phyloP scores from a whole-genome alignment of 2,888 invertebrate genomes.

The Melolontha melolontha region DNA sequence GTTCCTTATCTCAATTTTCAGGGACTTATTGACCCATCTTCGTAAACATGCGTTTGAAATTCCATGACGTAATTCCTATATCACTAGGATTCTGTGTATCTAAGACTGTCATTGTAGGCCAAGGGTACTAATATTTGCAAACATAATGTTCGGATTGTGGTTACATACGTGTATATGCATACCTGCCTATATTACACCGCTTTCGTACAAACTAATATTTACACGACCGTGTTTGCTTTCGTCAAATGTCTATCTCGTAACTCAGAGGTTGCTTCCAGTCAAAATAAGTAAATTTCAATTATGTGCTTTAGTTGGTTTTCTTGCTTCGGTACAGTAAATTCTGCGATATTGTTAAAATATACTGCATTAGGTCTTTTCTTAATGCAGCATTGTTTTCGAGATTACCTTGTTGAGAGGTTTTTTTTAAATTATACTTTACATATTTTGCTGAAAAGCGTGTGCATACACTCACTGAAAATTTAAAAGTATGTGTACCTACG shows the following conservation, averaged over 20 bases:
- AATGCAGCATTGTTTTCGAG: background rate
- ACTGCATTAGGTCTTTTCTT: background rate
- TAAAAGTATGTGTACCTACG: too few relatives aligned
- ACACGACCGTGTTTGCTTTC: conserved; percentile 2
- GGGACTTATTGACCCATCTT: too few relatives aligned
- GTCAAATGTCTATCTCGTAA: conserved; percentile 17
- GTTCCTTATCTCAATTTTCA: too few relatives aligned
- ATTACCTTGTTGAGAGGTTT: background rate
- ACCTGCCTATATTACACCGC: background rate
- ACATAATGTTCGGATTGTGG: conserved; percentile 2
- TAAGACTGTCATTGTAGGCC: background rate
- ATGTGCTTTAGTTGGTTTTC: background rate
- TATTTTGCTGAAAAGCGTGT: too few relatives aligned
- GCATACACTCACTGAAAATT: too few relatives aligned
- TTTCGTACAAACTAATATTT: conserved; percentile 30
- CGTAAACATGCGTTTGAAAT: too few relatives aligned
- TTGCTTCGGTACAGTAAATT: background rate
- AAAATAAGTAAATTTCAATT: background rate
- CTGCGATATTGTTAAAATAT: conserved; percentile 9
- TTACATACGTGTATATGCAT: background rate
- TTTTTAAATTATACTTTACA: too few relatives aligned
- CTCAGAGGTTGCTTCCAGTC: conserved; percentile 5
- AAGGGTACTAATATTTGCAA: conserved; percentile 14
- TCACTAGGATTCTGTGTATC: background rate
- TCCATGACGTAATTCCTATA: background rate